Evolutionary conservation across 2,113 vertebrate genomes (phyloP).

Genomic region (Telmatochromis sp.): DNA sequence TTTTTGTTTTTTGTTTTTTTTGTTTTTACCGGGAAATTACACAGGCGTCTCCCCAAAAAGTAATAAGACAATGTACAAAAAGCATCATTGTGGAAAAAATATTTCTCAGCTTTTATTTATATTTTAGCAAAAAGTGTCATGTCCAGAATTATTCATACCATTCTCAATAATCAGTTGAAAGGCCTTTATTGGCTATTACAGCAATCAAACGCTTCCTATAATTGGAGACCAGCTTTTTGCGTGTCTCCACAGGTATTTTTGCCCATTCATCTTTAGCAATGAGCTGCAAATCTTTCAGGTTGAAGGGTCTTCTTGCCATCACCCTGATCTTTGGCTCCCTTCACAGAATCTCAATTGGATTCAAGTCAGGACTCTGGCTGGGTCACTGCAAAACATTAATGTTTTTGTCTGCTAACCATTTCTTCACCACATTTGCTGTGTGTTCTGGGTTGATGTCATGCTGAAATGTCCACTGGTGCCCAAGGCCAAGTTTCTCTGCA

Average conservation of each 20-base stretch:
- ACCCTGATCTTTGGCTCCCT: not conserved
- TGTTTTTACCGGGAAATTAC: not conserved
- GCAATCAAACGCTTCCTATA: not conserved
- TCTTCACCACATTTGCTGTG: not conserved
- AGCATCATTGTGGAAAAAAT: not conserved
- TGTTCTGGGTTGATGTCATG: not conserved
- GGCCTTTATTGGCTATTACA: not conserved
- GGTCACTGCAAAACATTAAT: not conserved
- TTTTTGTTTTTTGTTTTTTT: not conserved
- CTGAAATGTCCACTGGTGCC: not conserved
- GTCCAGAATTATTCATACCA: not conserved
- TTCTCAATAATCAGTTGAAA: not conserved
- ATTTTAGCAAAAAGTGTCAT: not conserved
- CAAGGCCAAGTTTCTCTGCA: not conserved
- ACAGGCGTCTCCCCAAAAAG: accelerated
- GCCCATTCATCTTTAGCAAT: not conserved
- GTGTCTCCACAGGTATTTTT: not conserved
- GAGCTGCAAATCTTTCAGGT: not conserved
- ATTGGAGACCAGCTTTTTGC: not conserved
- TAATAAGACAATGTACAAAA: not conserved
- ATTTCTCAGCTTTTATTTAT: not conserved
- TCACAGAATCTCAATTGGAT: not conserved
- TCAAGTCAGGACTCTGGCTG: not conserved
- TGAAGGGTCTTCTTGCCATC: not conserved
- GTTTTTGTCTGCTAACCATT: not conserved